Conservation (phyloP, 2,113 vertebrate species). For the Mus pahari region DNA sequence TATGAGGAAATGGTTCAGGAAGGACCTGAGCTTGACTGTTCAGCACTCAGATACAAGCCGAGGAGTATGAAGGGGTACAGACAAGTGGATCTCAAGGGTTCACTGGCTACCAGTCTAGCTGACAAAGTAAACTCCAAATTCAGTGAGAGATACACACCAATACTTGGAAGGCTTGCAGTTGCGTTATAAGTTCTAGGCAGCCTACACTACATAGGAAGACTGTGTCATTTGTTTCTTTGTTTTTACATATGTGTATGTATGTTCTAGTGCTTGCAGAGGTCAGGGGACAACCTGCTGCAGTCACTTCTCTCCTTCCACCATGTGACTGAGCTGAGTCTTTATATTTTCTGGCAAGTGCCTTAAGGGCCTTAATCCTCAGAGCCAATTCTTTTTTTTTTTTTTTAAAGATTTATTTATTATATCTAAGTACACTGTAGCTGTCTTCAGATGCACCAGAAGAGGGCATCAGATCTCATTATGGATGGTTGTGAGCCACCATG, state of each 20-base stretch:
- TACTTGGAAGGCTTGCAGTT: not conserved
- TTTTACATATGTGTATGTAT: not conserved
- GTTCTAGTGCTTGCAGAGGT: not conserved
- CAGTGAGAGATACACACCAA: not conserved
- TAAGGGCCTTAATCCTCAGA: not conserved
- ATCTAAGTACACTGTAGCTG: too few species aligned
- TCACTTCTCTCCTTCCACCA: not conserved
- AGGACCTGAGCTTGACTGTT: not conserved
- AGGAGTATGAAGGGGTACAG: not conserved
- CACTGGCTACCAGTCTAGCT: not conserved
- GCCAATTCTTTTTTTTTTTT: not conserved
- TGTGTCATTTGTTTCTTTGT: not conserved
- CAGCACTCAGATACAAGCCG: not conserved
- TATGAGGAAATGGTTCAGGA: not conserved
- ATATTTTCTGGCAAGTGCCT: not conserved
- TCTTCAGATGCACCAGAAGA: too few species aligned
- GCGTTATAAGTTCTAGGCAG: not conserved
- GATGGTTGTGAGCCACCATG: too few species aligned
- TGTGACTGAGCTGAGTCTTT: not conserved
- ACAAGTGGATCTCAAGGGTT: not conserved
- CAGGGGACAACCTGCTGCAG: not conserved
- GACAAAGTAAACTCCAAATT: not conserved
- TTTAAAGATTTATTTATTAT: too few species aligned
- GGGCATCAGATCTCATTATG: too few species aligned
- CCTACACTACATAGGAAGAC: not conserved